phyloP scores from a whole-genome alignment of 2,888 invertebrate genomes.

The Sisyra terminalis region DNA sequence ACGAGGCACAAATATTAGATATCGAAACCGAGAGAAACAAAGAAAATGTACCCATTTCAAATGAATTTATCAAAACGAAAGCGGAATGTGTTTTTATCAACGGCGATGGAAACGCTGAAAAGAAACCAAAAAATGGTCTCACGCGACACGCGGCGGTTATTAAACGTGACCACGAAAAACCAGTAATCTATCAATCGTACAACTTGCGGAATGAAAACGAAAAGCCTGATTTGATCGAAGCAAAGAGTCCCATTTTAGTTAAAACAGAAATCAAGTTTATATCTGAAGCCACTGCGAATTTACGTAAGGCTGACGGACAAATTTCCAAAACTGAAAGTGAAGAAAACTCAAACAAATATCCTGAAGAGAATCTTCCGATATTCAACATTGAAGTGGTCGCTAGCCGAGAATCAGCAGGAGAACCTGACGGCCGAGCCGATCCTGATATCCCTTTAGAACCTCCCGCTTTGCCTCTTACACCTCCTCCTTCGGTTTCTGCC shows the following conservation, averaged over 20 bases:
- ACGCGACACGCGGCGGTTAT: slow-evolving; percentile 40
- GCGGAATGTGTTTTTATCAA: slow-evolving; percentile 5
- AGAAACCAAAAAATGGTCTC: slow-evolving; percentile 20
- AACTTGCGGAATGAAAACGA: background rate
- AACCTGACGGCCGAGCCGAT: slow-evolving; percentile 76
- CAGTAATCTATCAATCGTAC: slow-evolving; percentile 35
- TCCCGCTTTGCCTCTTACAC: slow-evolving; percentile 51
- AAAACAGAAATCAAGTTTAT: slow-evolving; percentile 7
- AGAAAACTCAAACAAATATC: slow-evolving; percentile 10
- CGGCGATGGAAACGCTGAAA: slow-evolving; percentile 10
- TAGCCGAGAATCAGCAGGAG: slow-evolving; percentile 65
- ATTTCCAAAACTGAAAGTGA: slow-evolving; percentile 3
- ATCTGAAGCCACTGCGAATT: slow-evolving; percentile 9
- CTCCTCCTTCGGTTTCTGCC: slow-evolving; percentile 42
- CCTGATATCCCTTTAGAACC: slow-evolving; percentile 54
- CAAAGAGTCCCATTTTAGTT: slow-evolving; percentile 5
- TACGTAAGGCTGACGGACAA: slow-evolving; percentile 1
- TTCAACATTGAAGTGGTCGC: slow-evolving; percentile 27
- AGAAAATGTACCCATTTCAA: slow-evolving; percentile 19
- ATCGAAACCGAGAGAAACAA: slow-evolving; percentile 21
- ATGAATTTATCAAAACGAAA: slow-evolving; percentile 6
- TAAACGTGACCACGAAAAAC: slow-evolving; percentile 47
- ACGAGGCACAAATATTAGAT: slow-evolving; percentile 30
- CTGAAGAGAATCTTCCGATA: slow-evolving; percentile 1
- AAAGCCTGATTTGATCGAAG: slow-evolving; percentile 3